phyloP scores from a whole-genome alignment of 1,140 invertebrate species.

The Hyposmocoma kahamanoa region DNA sequence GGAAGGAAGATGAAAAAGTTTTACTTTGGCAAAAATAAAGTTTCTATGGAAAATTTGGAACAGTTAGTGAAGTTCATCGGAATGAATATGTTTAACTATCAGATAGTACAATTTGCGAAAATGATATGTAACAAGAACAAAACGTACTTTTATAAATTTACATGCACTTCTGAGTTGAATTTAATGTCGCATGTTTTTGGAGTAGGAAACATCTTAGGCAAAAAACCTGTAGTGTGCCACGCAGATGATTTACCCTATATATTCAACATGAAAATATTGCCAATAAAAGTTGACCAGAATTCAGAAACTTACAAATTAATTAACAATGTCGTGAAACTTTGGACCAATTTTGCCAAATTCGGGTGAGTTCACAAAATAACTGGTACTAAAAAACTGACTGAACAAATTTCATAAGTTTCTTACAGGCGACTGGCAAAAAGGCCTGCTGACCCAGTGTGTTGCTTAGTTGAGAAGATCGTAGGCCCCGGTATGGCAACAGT shows the following conservation, averaged over 20 bases:
- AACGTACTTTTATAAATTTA: constrained; percentile 29
- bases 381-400: no score
- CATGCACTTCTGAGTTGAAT: constrained; percentile 24
- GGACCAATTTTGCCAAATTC: constrained; percentile 39
- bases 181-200: constrained; percentile 10
- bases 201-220: constrained; percentile 7
- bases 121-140: constrained; percentile 16
- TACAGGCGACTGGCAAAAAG: no score
- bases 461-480: no score
- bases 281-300: constrained; percentile 16
- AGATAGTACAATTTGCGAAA: constrained; percentile 20
- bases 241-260: constrained; percentile 32
- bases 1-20: constrained; percentile 21
- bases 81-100: constrained; percentile 11
- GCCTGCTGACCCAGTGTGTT: no score
- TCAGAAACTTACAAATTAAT: constrained; percentile 22
- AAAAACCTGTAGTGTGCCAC: constrained; percentile 18
- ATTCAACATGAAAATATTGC: constrained; percentile 16
- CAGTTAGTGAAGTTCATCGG: constrained; percentile 12
- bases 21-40: constrained; percentile 16
- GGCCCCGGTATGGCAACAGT: no score
- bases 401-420: no score
- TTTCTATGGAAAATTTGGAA: constrained; percentile 12
- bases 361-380: constrained; percentile 32
- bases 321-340: constrained; percentile 23